A percentile compares a stretch with the other conserved stretches of the same genome.
Evolutionary conservation across 2,113 vertebrate genomes (phyloP).

Genomic region (Tonatia bakeri): DNA sequence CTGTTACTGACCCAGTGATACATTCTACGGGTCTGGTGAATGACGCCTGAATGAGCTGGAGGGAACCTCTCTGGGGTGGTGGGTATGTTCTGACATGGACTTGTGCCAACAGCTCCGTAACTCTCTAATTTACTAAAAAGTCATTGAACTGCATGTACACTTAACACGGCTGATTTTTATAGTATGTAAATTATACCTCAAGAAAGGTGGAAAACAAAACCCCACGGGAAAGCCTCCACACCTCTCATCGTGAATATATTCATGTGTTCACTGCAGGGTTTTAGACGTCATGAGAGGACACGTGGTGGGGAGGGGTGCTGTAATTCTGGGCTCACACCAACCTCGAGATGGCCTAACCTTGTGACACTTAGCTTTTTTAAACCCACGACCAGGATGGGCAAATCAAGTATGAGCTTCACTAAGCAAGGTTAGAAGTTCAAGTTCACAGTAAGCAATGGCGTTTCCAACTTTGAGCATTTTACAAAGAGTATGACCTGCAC

Average conservation of each 20-base stretch:
- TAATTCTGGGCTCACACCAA: background rate
- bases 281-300: accelerated
- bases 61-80: too few relatives aligned
- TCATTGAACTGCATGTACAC: accelerated
- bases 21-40: background rate
- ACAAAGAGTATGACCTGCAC: background rate
- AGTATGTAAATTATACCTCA: background rate
- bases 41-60: accelerated
- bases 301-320: accelerated
- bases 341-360: background rate
- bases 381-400: background rate
- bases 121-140: background rate
- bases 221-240: background rate
- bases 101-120: background rate
- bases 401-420: background rate
- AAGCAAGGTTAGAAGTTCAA: background rate
- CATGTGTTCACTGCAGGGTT: accelerated
- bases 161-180: background rate
- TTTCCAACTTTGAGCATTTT: background rate
- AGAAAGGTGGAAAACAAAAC: background rate
- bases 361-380: background rate
- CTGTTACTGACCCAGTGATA: too few relatives aligned
- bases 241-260: background rate
- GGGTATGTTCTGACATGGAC: accelerated
- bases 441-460: background rate